Base-by-base conservation (phyloP, 2,797 vertebrate species). In the Enteromius argenteus region DNA sequence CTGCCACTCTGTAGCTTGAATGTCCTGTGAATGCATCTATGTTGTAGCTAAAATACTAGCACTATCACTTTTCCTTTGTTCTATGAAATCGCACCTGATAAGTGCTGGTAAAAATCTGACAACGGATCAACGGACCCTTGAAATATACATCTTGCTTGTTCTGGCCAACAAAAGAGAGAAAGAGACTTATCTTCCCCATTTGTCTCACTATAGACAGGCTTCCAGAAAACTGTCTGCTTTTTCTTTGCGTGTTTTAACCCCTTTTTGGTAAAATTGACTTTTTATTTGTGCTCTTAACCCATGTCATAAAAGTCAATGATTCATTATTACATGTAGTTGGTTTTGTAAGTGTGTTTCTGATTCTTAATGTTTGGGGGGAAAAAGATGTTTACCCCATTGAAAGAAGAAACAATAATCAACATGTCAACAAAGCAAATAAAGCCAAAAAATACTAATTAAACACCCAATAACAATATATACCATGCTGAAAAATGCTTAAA, bases 111-210 rank as follows among this genome's bases (percentile, higher is more conserved):
- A 73, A 83, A 88, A 83, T 87, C 75, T 39, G 73, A 67, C 42
- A 37, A 79, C 19, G 27, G 84, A 82, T 89, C 81, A 79, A 62
- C 87, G 78, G 77, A 86, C 86, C 69, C 79, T 79, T 17, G 69
- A 71, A 58, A 77, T 86, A 88, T 86, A 85, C 21, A 85, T 86
- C 85, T 72, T 76, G 86, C 82, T 71, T 32, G 58, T 49, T 19
- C 51, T 79, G 79, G 72, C 83, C 66, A 73, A 69, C 51, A 77
- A 72, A 27, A 58, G 74, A 73, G 69, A 86, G 85, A 62, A 66
- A 86, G 87, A 91, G 88, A 82, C 53, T 72, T 86, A 89, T 88
- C 85, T 86, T 67, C 35, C 69, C 69, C 68, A 86, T 87, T 88
- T 79, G 69, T 85, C 79, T 86, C 66, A 49, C 69, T 85, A 56